A percentile compares a stretch with the other conserved stretches of the same genome.
Conservation (phyloP, 2,888 invertebrate species). For the Scaptomyza parva region DNA sequence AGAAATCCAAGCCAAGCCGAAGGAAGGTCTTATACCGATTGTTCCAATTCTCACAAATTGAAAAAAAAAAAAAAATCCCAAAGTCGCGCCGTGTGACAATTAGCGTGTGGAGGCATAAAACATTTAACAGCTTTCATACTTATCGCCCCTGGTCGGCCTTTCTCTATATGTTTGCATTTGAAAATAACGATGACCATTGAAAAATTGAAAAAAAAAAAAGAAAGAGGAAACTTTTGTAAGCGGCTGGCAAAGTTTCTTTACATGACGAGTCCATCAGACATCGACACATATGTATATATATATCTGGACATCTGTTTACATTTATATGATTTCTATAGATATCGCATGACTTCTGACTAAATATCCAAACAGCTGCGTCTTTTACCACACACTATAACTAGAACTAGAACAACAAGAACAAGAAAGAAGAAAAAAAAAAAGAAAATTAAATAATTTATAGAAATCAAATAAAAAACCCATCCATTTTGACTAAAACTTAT, state of each 20-base stretch:
- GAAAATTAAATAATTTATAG: slow-evolving; percentile 32
- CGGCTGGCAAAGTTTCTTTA: slow-evolving; percentile 13
- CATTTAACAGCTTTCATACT: slow-evolving; percentile 41
- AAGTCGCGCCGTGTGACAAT: slow-evolving; percentile 33
- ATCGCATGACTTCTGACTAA: slow-evolving; percentile 15
- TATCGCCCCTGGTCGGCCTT: not conserved
- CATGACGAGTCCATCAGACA: not conserved
- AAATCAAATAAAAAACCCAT: not conserved
- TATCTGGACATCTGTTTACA: not conserved
- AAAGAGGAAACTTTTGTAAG: not conserved
- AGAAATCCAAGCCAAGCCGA: no score
- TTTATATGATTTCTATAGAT: slow-evolving; percentile 10
- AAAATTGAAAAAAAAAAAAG: slow-evolving; percentile 11
- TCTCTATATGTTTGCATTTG: not conserved
- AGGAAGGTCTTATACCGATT: slow-evolving; percentile 17
- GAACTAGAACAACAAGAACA: not conserved
- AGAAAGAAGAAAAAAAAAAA: not conserved
- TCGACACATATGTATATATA: slow-evolving; percentile 1
- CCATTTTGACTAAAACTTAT: not conserved
- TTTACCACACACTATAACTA: no score
- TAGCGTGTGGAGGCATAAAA: slow-evolving; percentile 49
- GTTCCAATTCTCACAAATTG: slow-evolving; percentile 28
- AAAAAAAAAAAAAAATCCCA: slow-evolving; percentile 15
- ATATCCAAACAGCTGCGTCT: slow-evolving; percentile 29
- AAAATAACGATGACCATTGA: slow-evolving; percentile 4